Evolutionary conservation across 2,888 invertebrate genomes (phyloP), one percentile per base, ranked within the genome.

Genomic region (Macrophya annulata): DNA sequence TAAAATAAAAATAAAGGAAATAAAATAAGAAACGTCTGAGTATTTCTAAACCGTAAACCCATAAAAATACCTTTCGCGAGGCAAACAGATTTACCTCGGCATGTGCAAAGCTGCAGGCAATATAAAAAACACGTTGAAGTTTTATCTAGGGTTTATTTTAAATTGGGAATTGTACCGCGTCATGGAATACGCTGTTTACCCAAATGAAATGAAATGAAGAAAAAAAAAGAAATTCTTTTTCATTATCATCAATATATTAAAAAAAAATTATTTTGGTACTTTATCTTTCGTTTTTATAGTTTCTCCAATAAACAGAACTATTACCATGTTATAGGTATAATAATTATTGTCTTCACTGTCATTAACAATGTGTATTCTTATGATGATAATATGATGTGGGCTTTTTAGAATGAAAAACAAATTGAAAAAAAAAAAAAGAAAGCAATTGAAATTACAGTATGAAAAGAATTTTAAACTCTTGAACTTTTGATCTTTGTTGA

Each of bases 21-120:
- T n/a, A 10, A 55, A 2, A 37, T 17, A 77, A 55, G 51, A 77
- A 31, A 77, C 17, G 17, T 55, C 77, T 51, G 77, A 77, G 51
- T 77, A 43, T 77, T 77, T 77, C 55, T 55, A 55, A 55, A 40
- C 51, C 77, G 77, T 55, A 31, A 77, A 77, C 77, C 77, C 77
- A 77, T 77, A 77, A 77, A 77, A 77, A 77, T 77, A 77, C 51
- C 77, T 51, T 77, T 37, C 55, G 55, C 72, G 77, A 37, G 37
- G 4, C 55, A 25, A 77, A 55, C 25, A 55, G 55, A 51, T 55
- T 55, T n/a, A 77, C 51, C 17, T 77, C 55, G 48, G 55, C 77
- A 5, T 15, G 48, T 48, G 31, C 45, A 45, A 48, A 74, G 45
- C 25, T 17, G n/a, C 45, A 10, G 17, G 55, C 77, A 43, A 51